A percentile compares a stretch with the other conserved stretches of the same genome.
Conservation (phyloP, 2,797 vertebrate species). For the Hyperoplus lanceolatus region DNA sequence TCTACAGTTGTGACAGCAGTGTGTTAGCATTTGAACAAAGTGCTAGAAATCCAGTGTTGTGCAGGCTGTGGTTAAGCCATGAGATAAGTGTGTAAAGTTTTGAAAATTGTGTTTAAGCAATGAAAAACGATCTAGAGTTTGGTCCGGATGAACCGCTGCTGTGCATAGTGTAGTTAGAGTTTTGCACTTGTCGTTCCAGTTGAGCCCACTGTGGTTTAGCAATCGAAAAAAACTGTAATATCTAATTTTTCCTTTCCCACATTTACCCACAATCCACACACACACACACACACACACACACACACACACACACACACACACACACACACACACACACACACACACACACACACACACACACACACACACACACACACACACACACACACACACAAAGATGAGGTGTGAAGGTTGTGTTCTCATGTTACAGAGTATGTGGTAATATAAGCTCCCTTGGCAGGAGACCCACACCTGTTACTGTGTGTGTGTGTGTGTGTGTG, state of each 20-base stretch:
- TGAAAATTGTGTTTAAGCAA: too few relatives aligned
- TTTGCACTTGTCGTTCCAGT: too few relatives aligned
- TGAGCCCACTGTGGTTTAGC: too few relatives aligned
- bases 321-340: slow-evolving; percentile 16
- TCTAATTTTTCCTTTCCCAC: neutral
- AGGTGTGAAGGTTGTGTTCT: slow-evolving; percentile 67
- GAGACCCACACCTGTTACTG: slow-evolving; percentile 50
- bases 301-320: slow-evolving; percentile 1
- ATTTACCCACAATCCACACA: neutral
- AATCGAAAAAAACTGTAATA: neutral
- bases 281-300: neutral
- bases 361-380: slow-evolving; percentile 2
- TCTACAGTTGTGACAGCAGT: too few relatives aligned
- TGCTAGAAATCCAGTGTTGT: too few relatives aligned
- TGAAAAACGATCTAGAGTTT: too few relatives aligned
- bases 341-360: neutral
- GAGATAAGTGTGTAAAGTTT: too few relatives aligned
- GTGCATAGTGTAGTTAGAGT: too few relatives aligned
- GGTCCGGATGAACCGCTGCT: too few relatives aligned
- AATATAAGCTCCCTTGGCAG: slow-evolving; percentile 42
- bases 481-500: neutral
- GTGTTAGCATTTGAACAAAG: too few relatives aligned
- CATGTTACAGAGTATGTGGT: slow-evolving; percentile 53
- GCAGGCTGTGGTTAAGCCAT: too few relatives aligned
- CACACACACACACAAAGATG: slow-evolving; percentile 32